Base-by-base conservation (phyloP, 2,888 invertebrate genomes). In the Leucania comma region DNA sequence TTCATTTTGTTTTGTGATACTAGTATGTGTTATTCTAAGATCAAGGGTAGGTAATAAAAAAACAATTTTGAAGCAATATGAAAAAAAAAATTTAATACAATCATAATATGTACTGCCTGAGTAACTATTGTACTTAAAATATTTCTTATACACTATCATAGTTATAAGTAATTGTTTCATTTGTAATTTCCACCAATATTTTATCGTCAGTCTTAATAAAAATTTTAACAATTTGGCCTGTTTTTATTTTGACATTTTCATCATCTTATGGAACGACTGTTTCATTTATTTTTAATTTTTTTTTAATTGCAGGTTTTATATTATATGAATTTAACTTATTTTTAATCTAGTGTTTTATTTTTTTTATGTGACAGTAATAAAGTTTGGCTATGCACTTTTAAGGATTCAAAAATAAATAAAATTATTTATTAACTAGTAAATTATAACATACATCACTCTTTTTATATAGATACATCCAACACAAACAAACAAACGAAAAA, bases 91-190 rank as follows among this genome's bases (percentile, higher is more conserved):
- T 93, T 91, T 89, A 91, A 89, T 89, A 90, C 91, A 86, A 85
- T 87, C 82, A 86, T 86, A 85, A 88, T 87, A 92, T 91, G 90
- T 93, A 93, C 91, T 93, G 92, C 92, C 89, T 91, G 92, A 93
- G 91, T 94, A 92, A 90, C 87, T 93, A 93, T 94, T 94, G 93
- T 94, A 95, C 94, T 94, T 93, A 93, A 86, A 86, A 87, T 91
- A 90, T 80, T 81, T 72, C 88, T 88, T 90, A 89, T 76, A 76
- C 60, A 84, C 84, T 87, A 86, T 81, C 85, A 87, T 78, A 86
- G 69, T 68, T 82, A 80, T 71, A 78, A 77, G 84, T 85, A 87
- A 85, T 84, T 86, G 88, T 86, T 86, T 81, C 81, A 83, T 80
- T 84, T 85, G 76, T 84, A 84, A 88, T 88, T 86, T 90, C 83